Conservation (phyloP, 2,113 vertebrate species). For the Rousettus leschenaultii region DNA sequence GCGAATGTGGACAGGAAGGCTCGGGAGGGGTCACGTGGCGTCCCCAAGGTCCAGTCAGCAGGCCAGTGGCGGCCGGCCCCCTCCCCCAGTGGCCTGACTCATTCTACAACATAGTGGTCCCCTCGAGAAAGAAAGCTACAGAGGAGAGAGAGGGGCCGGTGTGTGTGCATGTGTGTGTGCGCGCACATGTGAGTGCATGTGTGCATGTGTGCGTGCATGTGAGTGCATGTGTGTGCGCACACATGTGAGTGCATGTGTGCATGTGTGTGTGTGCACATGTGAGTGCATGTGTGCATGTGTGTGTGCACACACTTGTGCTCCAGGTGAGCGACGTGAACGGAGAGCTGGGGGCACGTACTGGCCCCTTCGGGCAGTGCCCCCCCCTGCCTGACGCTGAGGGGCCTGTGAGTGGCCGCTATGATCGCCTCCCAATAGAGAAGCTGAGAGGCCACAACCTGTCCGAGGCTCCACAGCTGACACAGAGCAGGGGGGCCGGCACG, state of each 20-base stretch:
- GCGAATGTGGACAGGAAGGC: not conserved
- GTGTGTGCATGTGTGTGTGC: too few species aligned
- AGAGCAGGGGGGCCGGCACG: not conserved
- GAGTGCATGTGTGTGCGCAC: too few species aligned
- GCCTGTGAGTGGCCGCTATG: rapidly evolving
- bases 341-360: rapidly evolving
- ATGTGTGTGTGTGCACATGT: too few species aligned
- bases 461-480: not conserved
- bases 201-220: not conserved
- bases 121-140: not conserved
- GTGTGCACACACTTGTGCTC: rapidly evolving
- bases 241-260: too few species aligned
- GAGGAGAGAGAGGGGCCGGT: not conserved
- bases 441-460: too few species aligned
- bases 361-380: rapidly evolving
- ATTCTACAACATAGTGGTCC: rapidly evolving
- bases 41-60: not conserved
- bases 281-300: too few species aligned
- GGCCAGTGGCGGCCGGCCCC: rapidly evolving
- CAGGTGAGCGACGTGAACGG: rapidly evolving
- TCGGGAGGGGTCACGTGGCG: not conserved
- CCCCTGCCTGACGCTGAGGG: not conserved
- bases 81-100: not conserved
- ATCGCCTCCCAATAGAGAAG: rapidly evolving
- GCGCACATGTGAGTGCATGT: too few species aligned